These are phyloP conservation scores for Ceuthmochares aereus DNA, from an alignment of 2,113 vertebrate species.

Conservation along the genomic window DNA sequence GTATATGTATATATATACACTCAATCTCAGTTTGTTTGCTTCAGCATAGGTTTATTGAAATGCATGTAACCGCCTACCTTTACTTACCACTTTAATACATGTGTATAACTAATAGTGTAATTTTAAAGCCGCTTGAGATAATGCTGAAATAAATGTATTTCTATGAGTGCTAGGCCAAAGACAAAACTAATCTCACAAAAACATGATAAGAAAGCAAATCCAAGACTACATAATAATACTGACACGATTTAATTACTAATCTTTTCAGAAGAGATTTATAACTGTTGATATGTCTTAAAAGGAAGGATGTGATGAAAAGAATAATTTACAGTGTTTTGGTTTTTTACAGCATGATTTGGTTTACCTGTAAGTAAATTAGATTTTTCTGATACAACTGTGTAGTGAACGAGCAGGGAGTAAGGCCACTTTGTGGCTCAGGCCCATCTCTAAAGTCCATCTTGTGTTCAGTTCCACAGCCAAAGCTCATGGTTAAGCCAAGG, in stretches of 20 bases:
- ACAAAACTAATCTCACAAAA: neutral
- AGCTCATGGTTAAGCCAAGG: neutral
- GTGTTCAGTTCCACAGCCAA: neutral
- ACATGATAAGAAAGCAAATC: neutral
- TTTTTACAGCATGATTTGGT: neutral
- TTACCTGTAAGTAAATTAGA: neutral
- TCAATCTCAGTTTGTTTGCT: neutral
- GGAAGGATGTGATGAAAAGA: neutral
- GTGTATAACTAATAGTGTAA: neutral
- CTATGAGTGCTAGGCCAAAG: neutral
- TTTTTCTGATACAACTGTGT: neutral
- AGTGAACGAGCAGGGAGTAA: neutral
- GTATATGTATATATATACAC: neutral
- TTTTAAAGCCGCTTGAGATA: neutral
- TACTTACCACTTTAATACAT: neutral
- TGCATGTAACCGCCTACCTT: neutral
- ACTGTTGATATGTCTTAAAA: neutral
- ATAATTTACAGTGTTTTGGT: neutral
- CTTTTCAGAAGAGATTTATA: neutral
- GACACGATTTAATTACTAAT: neutral
- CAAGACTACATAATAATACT: neutral
- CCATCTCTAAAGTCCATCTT: accelerated
- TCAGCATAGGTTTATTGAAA: neutral
- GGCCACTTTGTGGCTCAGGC: neutral
- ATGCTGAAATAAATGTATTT: neutral